Conservation (phyloP, 2,888 invertebrate genomes). For the Cheilosia urbana region DNA sequence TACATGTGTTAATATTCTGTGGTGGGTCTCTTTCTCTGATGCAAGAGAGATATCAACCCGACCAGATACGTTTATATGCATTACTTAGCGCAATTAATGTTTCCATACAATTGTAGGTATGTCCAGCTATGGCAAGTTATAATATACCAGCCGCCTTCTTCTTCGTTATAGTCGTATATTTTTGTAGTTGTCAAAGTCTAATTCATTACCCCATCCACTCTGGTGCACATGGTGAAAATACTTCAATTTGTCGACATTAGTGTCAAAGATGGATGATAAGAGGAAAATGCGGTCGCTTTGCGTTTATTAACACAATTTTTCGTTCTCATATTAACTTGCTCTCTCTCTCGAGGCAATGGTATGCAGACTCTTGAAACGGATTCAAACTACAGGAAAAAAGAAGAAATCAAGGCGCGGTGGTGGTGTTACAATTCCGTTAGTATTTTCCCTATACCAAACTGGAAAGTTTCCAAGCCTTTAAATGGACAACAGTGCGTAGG, state of each 20-base stretch:
- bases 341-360: constrained; percentile 8
- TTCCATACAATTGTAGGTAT: constrained; percentile 28
- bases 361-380: constrained; percentile 41
- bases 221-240: constrained; percentile 75
- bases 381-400: constrained; percentile 36
- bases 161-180: background rate
- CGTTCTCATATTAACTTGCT: constrained; percentile 47
- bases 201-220: constrained; percentile 71
- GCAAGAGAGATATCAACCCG: constrained; percentile 62
- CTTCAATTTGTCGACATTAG: constrained; percentile 80
- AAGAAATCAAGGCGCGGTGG: constrained; percentile 56
- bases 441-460: constrained; percentile 36
- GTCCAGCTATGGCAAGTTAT: constrained; percentile 30
- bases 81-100: constrained; percentile 75
- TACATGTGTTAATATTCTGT: constrained; percentile 51
- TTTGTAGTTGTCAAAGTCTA: constrained; percentile 65
- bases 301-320: constrained; percentile 68
- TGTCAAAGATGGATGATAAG: constrained; percentile 79
- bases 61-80: constrained; percentile 69
- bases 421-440: constrained; percentile 52
- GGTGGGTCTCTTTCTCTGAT: constrained; percentile 42
- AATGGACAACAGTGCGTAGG: constrained; percentile 50
- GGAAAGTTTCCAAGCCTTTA: constrained; percentile 50
- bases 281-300: constrained; percentile 68
- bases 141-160: constrained; percentile 63